Evolutionary conservation across 2,113 vertebrate genomes (phyloP), one percentile per base, ranked within the genome.

Genomic region (Seriola quinqueradiata): DNA sequence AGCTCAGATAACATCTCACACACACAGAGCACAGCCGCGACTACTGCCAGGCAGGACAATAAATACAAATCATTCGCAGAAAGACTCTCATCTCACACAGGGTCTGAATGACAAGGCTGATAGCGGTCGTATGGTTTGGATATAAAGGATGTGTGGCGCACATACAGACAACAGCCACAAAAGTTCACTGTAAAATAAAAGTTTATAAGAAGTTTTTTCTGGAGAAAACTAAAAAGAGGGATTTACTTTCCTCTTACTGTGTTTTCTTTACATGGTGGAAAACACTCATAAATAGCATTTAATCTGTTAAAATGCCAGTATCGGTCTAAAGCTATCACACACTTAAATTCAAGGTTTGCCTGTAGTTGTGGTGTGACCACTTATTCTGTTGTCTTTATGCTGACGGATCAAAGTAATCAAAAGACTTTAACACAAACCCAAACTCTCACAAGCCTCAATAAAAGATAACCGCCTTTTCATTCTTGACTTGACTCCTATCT

Each of bases 1-100:
- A 58, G 34, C 32, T 5, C 13, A 16, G 90, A 91, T 91, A 87
- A 75, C 75, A 90, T 90, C 90, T 66, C 23, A 3, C 50, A 67
- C 60, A 67, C 28, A 66, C 13, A 32, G n/a, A 75, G 38, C 40
- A 28, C 48, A 79, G 57, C 71, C 14, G 28, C 3, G 5, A 4
- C 48, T 21, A 38, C 36, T 32, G 28, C 23, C 21, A 52, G 34
- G 4, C 42, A 58, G 42, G 38, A 59, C 17, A 60, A 75, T 38
- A 86, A 85, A 72, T 55, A 77, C 55, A 54, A 70, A 76, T 84
- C 52, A 60, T 50, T 71, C 63, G n/a, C 50, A 75, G 19, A 80
- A 64, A 82, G 13, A 50, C 54, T 42, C 68, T 55, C 59, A 64
- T 75, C 46, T 69, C 63, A 38, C 66, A 38, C 21, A n/a, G 46